Base-by-base conservation (phyloP, 2,797 vertebrate species). In the Chelon labrosus region DNA sequence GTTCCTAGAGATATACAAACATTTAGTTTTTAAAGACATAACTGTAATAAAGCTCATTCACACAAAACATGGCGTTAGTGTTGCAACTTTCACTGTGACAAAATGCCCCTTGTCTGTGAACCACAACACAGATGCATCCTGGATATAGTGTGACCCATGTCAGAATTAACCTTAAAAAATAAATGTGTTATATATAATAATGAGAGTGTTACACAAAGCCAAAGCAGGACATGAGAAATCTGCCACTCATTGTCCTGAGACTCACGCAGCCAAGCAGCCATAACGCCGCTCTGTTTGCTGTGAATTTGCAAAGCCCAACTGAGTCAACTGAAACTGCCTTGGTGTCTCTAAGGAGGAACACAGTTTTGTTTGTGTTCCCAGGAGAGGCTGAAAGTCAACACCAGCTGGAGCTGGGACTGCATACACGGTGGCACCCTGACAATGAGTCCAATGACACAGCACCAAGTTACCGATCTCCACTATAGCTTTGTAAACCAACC, bases 311-410 rank as follows among this genome's bases (percentile, higher is more conserved):
- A 62, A 65, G 80, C 63, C 61, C 38, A 42, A 55, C 58, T 59
- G 68, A 75, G 68, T 78, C 69, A 73, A 81, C 62, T 52, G 57
- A 84, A 78, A 79, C 47, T 53, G 53, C 25, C 56, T 13, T 1
- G 8, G 56, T 41, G 67, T 81, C 65, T 85, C 75, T 37, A 65
- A 62, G 83, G 74, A 81, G 56, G 56, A 44, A 14, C 54, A 10
- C 22, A 14, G 58, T 58, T 76, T 60, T 77, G 54, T 83, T 79
- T 81, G 74, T 60, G 62, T 73, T 75, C 68, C 63, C 53, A 46
- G 61, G 59, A 57, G 56, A 57, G 54, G 46, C 61, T 85, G 61
- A 61, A 87, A 85, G 73, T 81, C 62, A 79, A 84, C 70, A 80
- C 73, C 63, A 53, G 27, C 52, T 56, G 22, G 42, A 68, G 72